These are phyloP conservation scores for Urocyon cinereoargenteus DNA, from an alignment of 2,797 vertebrate genomes.

Conservation along the genomic window DNA sequence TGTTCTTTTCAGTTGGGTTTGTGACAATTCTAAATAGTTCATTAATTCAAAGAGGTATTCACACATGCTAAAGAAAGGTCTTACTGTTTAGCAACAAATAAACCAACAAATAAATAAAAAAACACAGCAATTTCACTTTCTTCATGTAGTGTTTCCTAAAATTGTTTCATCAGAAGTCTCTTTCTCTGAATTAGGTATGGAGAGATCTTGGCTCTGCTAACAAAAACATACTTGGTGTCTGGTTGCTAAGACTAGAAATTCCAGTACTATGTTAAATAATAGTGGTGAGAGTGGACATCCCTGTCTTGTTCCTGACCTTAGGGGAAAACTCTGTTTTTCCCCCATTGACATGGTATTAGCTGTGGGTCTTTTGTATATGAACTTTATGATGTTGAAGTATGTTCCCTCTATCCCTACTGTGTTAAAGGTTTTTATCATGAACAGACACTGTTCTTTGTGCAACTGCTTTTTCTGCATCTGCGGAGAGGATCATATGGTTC, in stretches of 20 bases:
- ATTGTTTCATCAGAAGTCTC: neutral
- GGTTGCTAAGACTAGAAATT: neutral
- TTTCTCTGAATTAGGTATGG: neutral
- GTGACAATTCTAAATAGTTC: neutral
- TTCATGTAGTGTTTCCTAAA: neutral
- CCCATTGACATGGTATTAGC: neutral
- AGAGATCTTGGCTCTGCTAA: neutral
- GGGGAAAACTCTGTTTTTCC: neutral
- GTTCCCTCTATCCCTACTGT: neutral
- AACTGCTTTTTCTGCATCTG: neutral
- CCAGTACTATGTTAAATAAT: neutral
- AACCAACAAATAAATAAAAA: neutral
- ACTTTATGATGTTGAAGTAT: neutral
- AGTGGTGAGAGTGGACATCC: neutral
- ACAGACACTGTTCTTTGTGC: neutral
- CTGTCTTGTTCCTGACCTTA: neutral
- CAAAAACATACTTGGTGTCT: neutral
- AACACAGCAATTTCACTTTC: slow-evolving; percentile 23
- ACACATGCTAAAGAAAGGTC: neutral
- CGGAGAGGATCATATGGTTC: neutral
- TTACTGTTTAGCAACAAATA: neutral
- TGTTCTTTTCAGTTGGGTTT: neutral
- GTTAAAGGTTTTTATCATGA: neutral
- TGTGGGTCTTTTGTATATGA: neutral
- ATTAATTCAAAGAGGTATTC: slow-evolving; percentile 18